Evolutionary conservation across 2,113 vertebrate species (phyloP), one percentile per base, ranked within the genome.

Genomic region (Tachysurus vachellii): DNA sequence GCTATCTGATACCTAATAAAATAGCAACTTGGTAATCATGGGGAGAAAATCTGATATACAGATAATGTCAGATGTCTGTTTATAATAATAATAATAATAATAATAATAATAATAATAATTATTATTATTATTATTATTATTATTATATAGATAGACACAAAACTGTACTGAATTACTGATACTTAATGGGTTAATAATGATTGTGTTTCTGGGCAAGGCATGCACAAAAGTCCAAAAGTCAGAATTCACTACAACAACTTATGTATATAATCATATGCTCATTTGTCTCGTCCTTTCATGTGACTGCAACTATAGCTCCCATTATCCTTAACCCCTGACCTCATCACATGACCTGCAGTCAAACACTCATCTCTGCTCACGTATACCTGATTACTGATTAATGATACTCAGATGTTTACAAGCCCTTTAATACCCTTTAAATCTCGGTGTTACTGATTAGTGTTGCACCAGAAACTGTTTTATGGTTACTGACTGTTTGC

Each of bases 321-420:
- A 76, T 50, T 1, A 50, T 47, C 21, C 44, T 76, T 21, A 26
- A 9, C 36, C 3, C 31, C 21, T 4, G 4, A 68, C 64, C 13
- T 68, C n/a, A 70, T 17, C 21, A 23, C 42, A 50, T 26, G 6
- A 70, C 68, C 68, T 70, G 14, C 14, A 70, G 16, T 70, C 31
- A 70, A 36, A 17, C 21, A 12, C 21, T 75, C 36, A 42, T 73
- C 42, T 9, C 19, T 73, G 8, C 70, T 44, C 70, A 47, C 19
- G 23, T 47, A 50, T 76, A 50, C 44, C 73, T 50, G 73, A 76
- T 76, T 76, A 76, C 73, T 76, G 10, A 73, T 73, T 44, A 73
- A 47, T 73, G 36, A 73, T 36, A 44, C 70, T 50, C 73, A n/a
- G 10, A 21, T 76, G 73, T 47, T 76, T 76, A 26, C 23, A 76